Percentiles rank a stretch among this genome's conserved stretches.
phyloP scores from a whole-genome alignment of 2,797 vertebrate species.

The Myotis planiceps region DNA sequence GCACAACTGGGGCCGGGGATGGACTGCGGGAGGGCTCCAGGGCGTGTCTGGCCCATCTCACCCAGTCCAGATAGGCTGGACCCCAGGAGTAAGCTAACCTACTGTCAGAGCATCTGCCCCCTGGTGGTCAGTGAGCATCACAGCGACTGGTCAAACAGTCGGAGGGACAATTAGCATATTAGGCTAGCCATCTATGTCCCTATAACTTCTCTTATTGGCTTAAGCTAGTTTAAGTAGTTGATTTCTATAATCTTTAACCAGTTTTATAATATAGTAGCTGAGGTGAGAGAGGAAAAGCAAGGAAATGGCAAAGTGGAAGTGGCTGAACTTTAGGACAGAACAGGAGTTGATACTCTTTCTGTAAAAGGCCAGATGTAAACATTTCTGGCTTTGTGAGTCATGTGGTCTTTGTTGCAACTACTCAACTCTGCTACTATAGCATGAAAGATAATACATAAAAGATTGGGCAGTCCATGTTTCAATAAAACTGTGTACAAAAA shows the following conservation, averaged over 20 bases:
- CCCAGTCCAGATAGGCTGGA: no score
- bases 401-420: not conserved
- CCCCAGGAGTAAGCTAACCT: no score
- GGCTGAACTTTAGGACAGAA: not conserved
- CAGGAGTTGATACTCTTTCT: not conserved
- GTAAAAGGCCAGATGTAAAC: not conserved
- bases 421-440: not conserved
- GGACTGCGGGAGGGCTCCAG: no score
- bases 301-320: not conserved
- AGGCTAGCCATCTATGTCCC: not conserved
- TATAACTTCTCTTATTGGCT: not conserved
- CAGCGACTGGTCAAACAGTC: no score
- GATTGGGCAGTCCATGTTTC: not conserved
- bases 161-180: no score
- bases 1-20: rapidly evolving
- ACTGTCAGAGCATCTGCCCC: no score
- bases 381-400: not conserved
- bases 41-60: no score
- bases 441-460: not conserved
- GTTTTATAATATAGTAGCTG: constrained; percentile 5
- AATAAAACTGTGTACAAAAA: constrained; percentile 29
- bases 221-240: not conserved
- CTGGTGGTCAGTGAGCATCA: no score
- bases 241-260: constrained; percentile 28
- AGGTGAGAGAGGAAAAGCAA: not conserved